Evolutionary conservation across 2,113 vertebrate species (phyloP).

Genomic region (Orycteropus afer): DNA sequence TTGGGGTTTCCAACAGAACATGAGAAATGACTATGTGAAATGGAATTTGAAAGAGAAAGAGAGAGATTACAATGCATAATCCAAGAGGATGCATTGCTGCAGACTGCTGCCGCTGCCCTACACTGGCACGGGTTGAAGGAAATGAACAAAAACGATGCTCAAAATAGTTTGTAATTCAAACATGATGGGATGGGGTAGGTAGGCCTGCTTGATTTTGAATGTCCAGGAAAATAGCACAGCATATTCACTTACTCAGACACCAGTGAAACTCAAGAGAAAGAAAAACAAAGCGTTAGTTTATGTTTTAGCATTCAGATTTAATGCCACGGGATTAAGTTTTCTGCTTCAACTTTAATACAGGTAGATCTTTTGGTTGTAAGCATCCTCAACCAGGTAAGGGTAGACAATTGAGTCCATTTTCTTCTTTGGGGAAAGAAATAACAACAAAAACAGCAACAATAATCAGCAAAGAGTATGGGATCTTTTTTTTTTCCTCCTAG

Average conservation of each 20-base stretch:
- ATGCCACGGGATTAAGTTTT: conserved; percentile 41
- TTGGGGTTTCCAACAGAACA: conserved; percentile 90
- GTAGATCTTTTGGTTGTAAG: conserved; percentile 68
- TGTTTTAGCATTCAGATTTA: conserved; percentile 67
- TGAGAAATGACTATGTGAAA: conserved; percentile 92
- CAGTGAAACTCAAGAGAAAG: conserved; percentile 83
- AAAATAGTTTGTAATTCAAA: conserved; percentile 79
- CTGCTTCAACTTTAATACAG: conserved; percentile 70
- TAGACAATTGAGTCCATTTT: conserved; percentile 51
- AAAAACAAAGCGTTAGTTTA: conserved; percentile 79
- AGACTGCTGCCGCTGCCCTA: conserved; percentile 79
- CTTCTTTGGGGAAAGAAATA: conserved; percentile 33
- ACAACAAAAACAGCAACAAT: not conserved
- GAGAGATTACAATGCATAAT: conserved; percentile 87
- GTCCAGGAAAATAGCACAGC: conserved; percentile 76
- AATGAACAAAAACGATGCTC: conserved; percentile 78
- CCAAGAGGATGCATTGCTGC: conserved; percentile 85
- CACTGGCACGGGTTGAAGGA: conserved; percentile 70
- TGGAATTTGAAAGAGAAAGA: conserved; percentile 81
- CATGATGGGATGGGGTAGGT: conserved; percentile 78
- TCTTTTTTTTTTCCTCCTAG: not conserved
- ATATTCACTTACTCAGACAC: conserved; percentile 83
- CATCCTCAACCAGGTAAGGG: conserved; percentile 58
- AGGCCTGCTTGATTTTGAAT: conserved; percentile 79
- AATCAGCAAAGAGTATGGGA: too few species aligned